Conservation (phyloP, 2,797 vertebrate genomes). For the Smutsia temminckii region DNA sequence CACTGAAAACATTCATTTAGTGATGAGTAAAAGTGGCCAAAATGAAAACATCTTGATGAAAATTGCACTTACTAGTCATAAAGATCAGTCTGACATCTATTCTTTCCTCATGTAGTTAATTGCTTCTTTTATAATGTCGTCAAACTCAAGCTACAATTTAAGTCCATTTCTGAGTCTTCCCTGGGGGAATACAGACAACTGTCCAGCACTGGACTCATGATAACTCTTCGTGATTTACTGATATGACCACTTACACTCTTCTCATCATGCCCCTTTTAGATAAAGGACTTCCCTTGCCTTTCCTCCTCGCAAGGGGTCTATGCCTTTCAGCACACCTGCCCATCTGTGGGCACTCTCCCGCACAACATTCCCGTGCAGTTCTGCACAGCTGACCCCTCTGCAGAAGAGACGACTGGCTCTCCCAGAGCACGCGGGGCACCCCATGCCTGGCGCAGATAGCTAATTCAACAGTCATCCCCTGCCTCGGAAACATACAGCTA, state of each 20-base stretch:
- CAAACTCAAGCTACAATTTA: background rate
- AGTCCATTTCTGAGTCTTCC: background rate
- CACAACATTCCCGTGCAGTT: background rate
- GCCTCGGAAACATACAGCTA: conserved; percentile 76
- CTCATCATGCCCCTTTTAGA: background rate
- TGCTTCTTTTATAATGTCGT: background rate
- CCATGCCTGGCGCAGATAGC: conserved; percentile 71
- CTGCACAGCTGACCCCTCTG: background rate
- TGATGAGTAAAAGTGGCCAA: background rate
- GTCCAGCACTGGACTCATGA: background rate
- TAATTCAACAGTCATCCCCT: conserved; percentile 81
- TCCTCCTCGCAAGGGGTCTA: background rate
- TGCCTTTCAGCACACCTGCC: background rate
- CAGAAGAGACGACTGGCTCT: background rate
- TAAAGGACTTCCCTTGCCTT: background rate
- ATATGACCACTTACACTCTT: background rate
- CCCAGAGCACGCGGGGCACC: conserved; percentile 38
- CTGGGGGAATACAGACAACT: background rate
- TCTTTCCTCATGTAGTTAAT: background rate
- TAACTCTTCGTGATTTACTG: background rate
- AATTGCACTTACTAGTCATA: background rate
- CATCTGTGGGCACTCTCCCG: background rate
- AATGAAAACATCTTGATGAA: conserved; percentile 28
- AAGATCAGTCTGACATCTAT: background rate
- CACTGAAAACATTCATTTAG: background rate